phyloP scores from a whole-genome alignment of 1,140 invertebrate genomes.

The Hydropsyche tenuis region DNA sequence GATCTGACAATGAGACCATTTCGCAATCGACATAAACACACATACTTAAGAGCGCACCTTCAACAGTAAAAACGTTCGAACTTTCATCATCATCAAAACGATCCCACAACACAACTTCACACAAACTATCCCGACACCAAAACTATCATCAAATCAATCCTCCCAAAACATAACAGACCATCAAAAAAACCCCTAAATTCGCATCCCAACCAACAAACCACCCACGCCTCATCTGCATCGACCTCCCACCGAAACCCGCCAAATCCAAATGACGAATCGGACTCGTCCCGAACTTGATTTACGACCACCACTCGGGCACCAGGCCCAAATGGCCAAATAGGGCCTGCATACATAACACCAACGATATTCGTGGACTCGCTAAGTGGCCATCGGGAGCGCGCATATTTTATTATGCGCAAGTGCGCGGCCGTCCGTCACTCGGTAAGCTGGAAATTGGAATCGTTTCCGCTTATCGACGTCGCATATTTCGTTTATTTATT shows the following conservation, averaged over 20 bases:
- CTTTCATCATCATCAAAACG: too few species aligned
- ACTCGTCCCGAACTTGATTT: slow-evolving; percentile 35
- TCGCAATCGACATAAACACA: too few species aligned
- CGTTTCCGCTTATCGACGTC: background rate
- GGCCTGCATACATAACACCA: slow-evolving; percentile 20
- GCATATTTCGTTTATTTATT: background rate
- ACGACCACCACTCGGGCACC: background rate
- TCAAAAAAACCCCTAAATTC: too few species aligned
- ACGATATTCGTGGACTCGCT: background rate
- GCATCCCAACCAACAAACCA: too few species aligned
- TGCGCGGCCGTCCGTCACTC: too few species aligned
- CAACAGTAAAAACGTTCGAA: too few species aligned
- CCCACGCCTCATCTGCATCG: background rate
- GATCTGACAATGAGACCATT: too few species aligned
- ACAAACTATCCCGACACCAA: too few species aligned
- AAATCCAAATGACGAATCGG: slow-evolving; percentile 40
- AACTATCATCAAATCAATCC: too few species aligned
- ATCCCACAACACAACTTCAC: too few species aligned
- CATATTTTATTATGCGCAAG: background rate
- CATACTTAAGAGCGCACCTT: too few species aligned
- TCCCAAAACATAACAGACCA: too few species aligned
- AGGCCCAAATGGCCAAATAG: background rate
- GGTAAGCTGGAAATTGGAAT: background rate
- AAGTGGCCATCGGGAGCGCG: slow-evolving; percentile 12
- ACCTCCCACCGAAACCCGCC: background rate